These are phyloP conservation scores for Scaptomyza montana DNA, from an alignment of 1,140 invertebrate genomes.

Conservation along the genomic window DNA sequence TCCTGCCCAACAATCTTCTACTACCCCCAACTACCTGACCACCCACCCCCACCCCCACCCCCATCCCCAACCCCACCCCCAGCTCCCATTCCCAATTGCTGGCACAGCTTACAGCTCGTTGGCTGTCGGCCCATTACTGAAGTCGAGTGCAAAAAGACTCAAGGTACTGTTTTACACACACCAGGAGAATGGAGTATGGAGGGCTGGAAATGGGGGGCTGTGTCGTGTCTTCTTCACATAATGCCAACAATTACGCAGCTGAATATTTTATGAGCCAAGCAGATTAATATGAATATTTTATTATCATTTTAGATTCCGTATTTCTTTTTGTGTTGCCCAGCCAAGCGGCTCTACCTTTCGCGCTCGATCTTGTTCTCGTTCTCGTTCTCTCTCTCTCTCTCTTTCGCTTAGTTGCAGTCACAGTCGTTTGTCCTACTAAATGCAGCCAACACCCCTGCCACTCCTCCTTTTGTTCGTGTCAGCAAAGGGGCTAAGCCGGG, in stretches of 20 bases:
- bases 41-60: background rate
- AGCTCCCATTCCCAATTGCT: background rate
- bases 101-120: constrained; percentile 2
- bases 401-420: background rate
- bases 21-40: background rate
- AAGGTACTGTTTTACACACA: background rate
- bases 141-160: background rate
- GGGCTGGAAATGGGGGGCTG: constrained; percentile 11
- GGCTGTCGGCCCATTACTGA: background rate
- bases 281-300: constrained; percentile 84
- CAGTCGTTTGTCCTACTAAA: background rate
- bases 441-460: background rate
- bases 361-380: background rate
- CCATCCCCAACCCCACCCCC: background rate
- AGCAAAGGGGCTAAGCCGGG: constrained; percentile 23
- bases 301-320: constrained; percentile 81
- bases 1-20: constrained; percentile 31
- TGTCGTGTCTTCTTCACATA: constrained; percentile 51
- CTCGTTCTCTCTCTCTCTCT: background rate
- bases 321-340: constrained; percentile 42
- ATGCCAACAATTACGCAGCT: constrained; percentile 81
- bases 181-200: too few species aligned
- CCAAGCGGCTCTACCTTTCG: background rate
- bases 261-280: constrained; percentile 81
- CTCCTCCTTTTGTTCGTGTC: constrained; percentile 5